Evolutionary conservation across 1,140 invertebrate species (phyloP), one percentile per base, ranked within the genome.

Genomic region (Papilio glaucus): DNA sequence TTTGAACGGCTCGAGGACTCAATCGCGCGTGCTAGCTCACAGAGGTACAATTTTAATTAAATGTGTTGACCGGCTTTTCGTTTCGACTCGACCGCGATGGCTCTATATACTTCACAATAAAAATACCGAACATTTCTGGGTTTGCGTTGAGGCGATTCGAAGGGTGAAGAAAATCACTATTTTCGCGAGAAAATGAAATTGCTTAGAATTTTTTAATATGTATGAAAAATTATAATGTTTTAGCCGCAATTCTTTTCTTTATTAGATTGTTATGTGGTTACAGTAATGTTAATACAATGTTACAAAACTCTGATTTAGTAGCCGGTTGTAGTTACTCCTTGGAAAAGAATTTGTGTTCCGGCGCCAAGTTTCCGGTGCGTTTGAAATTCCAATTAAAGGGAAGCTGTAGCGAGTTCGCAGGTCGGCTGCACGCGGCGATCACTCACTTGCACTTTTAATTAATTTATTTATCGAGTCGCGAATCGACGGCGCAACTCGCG

Each of bases 381-480:
- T 75, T 83, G 77, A 85, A 85, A 88, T 91, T 88, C 84, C 87
- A 89, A 92, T 91, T 90, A 91, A 87, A 82, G 79, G 73, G 84
- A 85, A 85, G 82, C 83, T 86, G 80, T 87, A 86, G 82, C 74
- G 82, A 88, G 85, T 86, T 84, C 83, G 78, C 82, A 87, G 84
- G 87, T 82, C 68, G 83, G 77, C 78, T 88, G 88, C 88, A 89
- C 83, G 88, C 85, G 78, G 83, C 87, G 87, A 93, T 93, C 89
- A 87, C 86, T 93, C 88, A 91, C 89, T 93, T 93, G 89, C 91
- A 93, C 89, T 93, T 93, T 93, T 93, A 93, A 93, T 93, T 93
- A 91, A 93, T 93, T 93, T 91, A 93, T 93, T 93, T 93, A 93
- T 93, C 85, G 88, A 87, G 89, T 89, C 88, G 86, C 85, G 86